phyloP scores from a whole-genome alignment of 2,113 vertebrate species.

The Aleadryas rufinucha region DNA sequence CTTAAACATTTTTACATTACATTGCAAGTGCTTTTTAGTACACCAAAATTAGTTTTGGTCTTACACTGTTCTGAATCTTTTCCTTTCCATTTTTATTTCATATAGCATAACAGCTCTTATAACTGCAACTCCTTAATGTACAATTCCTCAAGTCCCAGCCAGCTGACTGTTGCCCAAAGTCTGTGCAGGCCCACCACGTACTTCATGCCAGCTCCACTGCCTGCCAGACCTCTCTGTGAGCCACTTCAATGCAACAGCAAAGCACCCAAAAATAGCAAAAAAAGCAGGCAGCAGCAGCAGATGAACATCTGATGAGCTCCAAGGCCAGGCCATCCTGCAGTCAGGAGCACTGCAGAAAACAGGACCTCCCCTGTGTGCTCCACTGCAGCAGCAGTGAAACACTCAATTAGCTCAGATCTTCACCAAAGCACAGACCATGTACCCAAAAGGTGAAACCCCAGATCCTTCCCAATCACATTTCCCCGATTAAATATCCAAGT shows the following conservation, averaged over 20 bases:
- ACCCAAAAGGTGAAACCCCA: background rate
- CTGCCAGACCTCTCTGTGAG: slow-evolving; percentile 4
- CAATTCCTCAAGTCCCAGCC: background rate
- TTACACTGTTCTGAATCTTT: background rate
- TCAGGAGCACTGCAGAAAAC: background rate
- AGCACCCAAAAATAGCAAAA: background rate
- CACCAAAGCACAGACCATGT: background rate
- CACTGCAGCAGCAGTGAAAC: background rate
- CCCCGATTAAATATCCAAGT: background rate
- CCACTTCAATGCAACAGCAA: background rate
- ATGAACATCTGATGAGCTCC: background rate
- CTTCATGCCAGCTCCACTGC: background rate
- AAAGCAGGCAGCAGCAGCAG: background rate
- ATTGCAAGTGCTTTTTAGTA: background rate
- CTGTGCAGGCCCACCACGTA: background rate
- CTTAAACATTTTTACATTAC: background rate
- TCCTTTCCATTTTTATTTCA: background rate
- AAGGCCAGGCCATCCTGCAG: background rate
- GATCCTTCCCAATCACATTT: background rate
- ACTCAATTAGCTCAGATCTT: background rate
- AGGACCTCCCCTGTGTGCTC: background rate
- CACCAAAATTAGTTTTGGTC: background rate
- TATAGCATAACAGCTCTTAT: background rate
- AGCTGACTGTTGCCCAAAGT: background rate
- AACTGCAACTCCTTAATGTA: background rate